phyloP scores from a whole-genome alignment of 2,888 invertebrate species.

The Elegia similella region DNA sequence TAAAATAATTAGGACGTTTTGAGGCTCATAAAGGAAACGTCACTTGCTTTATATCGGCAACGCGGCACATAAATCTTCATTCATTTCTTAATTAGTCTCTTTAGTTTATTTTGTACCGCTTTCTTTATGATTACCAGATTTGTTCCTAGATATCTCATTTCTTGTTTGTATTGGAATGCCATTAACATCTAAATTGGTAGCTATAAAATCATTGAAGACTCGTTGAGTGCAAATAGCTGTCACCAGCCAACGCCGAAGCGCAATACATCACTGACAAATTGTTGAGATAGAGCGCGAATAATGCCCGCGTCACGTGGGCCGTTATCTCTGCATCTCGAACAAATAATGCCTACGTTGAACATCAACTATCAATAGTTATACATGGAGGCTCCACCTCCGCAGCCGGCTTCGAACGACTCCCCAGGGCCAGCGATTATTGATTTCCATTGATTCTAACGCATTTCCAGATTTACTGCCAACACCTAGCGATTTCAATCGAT shows the following conservation, averaged over 20 bases:
- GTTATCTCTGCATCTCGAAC: constrained; percentile 14
- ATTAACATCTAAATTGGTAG: constrained; percentile 12
- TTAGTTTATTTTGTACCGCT: neutral
- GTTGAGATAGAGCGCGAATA: constrained; percentile 22
- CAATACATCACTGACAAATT: constrained; percentile 25
- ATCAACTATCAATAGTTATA: constrained; percentile 28
- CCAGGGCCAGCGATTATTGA: constrained; percentile 65
- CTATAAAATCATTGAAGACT: constrained; percentile 13
- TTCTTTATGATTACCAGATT: no score
- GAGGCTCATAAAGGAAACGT: constrained; percentile 80
- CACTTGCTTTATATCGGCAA: constrained; percentile 81
- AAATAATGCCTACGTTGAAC: constrained; percentile 24
- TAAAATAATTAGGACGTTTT: constrained; percentile 81
- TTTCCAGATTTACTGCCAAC: constrained; percentile 63
- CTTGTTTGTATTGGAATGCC: constrained; percentile 1
- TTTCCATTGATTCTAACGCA: constrained; percentile 76
- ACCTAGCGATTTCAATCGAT: constrained; percentile 44
- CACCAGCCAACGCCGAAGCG: constrained; percentile 18
- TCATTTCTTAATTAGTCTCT: constrained; percentile 67
- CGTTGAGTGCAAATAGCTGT: constrained; percentile 18
- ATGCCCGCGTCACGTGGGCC: constrained; percentile 3
- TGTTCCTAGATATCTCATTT: neutral
- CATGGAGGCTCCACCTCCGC: constrained; percentile 41
- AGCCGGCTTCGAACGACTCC: constrained; percentile 55
- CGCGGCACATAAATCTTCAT: constrained; percentile 79